Base-by-base conservation (phyloP, 2,113 vertebrate genomes). In the Sclerurus mexicanus region DNA sequence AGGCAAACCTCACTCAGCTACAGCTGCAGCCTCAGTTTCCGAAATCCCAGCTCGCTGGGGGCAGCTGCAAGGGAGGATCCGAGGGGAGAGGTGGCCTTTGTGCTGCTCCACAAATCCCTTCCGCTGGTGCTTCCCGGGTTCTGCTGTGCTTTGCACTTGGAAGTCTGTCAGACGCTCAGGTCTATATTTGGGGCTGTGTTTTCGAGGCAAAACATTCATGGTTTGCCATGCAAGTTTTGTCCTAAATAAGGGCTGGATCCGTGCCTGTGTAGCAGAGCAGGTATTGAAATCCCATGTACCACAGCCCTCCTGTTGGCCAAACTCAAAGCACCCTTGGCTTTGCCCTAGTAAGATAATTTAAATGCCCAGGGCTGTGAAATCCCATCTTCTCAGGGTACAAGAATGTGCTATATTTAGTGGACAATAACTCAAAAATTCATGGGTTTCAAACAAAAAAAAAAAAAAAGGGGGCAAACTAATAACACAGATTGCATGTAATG, bases 11-110 rank as follows among this genome's bases (percentile, higher is more conserved):
- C 78, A 31, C 40, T 42, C 40, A 42, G 40, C 40, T 42, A 42
- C 14, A 97, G 96, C 96, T 96, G 85, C 95, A 97, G 76, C 95
- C 77, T 94, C 78, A 31, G 71, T 92, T 95, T 79, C 49, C 86
- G 78, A 31, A 84, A 7, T 79, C 64, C 66, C 93, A 78, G 7
- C 87, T 52, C 53, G 40, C 25, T 68, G 62, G 35, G 86, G 73
- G 85, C 56, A 96, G 90, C 95, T 92, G 88, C 89, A 90, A 84
- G 69, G 7, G 76, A 15, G 81, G 25, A 85, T 84, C 78, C 20
- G 56, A 88, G 68, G 49, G 14, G 60, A 73, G 42, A 10, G 39
- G 22, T 23, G 91, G 55, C 46, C 64, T 46, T 46, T 91, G 46
- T 81, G 42, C n/a, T 22, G 23, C 56, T 50, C 56, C 6, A 10